These are phyloP conservation scores for Drosophila quinaria DNA, from an alignment of 2,888 invertebrate genomes.

Conservation along the genomic window DNA sequence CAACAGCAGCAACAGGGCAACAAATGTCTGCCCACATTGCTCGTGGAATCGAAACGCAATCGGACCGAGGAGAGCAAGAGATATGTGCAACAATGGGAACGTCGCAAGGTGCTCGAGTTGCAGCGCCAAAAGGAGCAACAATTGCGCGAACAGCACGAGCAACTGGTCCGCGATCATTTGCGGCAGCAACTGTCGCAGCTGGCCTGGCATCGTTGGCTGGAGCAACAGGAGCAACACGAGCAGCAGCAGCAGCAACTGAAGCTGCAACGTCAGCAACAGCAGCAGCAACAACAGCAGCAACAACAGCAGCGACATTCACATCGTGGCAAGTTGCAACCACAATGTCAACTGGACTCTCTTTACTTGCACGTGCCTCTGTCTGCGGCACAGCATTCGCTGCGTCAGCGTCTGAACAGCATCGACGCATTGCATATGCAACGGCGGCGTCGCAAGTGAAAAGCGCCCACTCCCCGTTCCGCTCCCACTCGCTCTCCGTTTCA, in stretches of 20 bases:
- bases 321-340: not conserved
- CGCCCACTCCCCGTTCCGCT: not conserved
- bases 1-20: not conserved
- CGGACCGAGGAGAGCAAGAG: not conserved
- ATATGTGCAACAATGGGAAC: constrained; percentile 35
- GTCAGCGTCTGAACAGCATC: constrained; percentile 13
- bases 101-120: constrained; percentile 35
- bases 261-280: not conserved
- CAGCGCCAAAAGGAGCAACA: constrained; percentile 9
- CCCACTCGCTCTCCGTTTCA: not conserved
- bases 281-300: not conserved
- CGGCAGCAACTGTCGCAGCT: constrained; percentile 40
- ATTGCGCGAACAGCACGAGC: not conserved
- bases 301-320: not conserved
- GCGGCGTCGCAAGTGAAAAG: constrained; percentile 12
- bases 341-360: not conserved
- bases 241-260: not conserved
- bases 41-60: not conserved
- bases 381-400: constrained; percentile 42
- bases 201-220: constrained; percentile 55
- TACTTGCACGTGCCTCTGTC: constrained; percentile 43
- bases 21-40: not conserved
- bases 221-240: constrained; percentile 15
- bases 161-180: constrained; percentile 17
- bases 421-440: constrained; percentile 7